Evolutionary conservation across 2,888 invertebrate genomes (phyloP), one percentile per base, ranked within the genome.

Genomic region (Phlogophora meticulosa): DNA sequence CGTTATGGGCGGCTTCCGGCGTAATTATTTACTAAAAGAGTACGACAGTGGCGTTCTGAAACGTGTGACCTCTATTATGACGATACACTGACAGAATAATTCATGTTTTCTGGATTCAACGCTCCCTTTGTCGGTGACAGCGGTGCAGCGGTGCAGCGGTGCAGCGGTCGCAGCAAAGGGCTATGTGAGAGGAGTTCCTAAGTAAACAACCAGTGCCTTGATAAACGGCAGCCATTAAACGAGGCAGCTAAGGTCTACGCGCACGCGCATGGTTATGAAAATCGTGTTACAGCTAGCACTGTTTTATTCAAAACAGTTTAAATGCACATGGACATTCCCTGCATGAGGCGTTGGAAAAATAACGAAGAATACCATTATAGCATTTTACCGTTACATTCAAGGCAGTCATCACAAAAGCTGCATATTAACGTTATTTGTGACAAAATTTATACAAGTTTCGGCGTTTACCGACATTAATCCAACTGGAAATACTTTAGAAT

Each of bases 1-100:
- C 86, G 91, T 93, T 92, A 93, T 88, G 88, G 89, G 81, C 82
- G 89, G 92, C 92, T 95, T 95, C 94, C 95, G 94, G 91, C 85
- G 92, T 90, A 88, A 92, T 94, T 90, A 93, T 92, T 93, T 88
- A 91, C 85, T 82, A 85, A 86, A 80, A 84, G 80, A 77, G 83
- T 76, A 85, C 83, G 84, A 83, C 87, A 75, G 84, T 86, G 83
- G 87, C 78, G 71, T 74, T 28, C 49, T 72, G 68, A 79, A 78
- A 81, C 85, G 87, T 85, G 84, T 83, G 85, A 86, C 86, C 87
- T 87, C 86, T 85, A 83, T 87, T 85, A 88, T 85, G 85, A 82
- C 45, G 82, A 80, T 69, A 85, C 87, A 84, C 81, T 82, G 69
- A 83, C 74, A 81, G 92, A 92, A 92, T 93, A 87, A 92, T 90